These are phyloP conservation scores for Diadema setosum DNA, from an alignment of 35 echinoderm and acorn worm genomes.

Conservation along the genomic window DNA sequence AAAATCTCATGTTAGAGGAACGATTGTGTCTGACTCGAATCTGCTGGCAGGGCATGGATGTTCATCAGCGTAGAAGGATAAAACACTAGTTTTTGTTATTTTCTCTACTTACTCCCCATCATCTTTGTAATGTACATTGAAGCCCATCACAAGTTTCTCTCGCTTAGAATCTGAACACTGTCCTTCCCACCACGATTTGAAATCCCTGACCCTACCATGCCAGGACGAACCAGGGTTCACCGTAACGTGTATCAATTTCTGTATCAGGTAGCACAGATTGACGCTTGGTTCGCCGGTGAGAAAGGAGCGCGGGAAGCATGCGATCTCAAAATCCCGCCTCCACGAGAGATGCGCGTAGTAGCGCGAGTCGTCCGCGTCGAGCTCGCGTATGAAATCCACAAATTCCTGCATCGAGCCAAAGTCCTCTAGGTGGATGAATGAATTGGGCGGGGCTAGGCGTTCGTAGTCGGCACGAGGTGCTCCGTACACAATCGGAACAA, in stretches of 20 bases:
- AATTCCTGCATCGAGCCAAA: slow-evolving; percentile 24
- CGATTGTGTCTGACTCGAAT: no score
- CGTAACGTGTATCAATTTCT: background rate
- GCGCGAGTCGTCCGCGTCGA: slow-evolving; percentile 8
- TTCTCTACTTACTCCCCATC: no score
- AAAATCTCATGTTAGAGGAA: no score
- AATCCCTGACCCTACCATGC: background rate
- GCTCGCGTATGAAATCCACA: slow-evolving; percentile 5
- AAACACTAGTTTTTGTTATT: no score
- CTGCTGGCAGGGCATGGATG: no score
- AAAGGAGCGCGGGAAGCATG: background rate
- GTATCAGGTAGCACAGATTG: background rate
- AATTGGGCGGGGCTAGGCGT: slow-evolving; percentile 20
- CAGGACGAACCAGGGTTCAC: background rate
- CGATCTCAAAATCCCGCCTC: background rate
- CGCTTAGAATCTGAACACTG: background rate
- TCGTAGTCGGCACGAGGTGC: slow-evolving; percentile 40
- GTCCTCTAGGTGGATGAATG: slow-evolving; percentile 57
- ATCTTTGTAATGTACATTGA: background rate
- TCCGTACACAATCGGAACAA: slow-evolving; percentile 60
- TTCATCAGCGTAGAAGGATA: no score
- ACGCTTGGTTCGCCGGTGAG: background rate
- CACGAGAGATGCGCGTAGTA: slow-evolving; percentile 58
- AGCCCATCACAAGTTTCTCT: background rate
- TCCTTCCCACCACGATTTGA: background rate